These are phyloP conservation scores for Zygaena filipendulae DNA, from an alignment of 2,888 invertebrate species.

Conservation along the genomic window DNA sequence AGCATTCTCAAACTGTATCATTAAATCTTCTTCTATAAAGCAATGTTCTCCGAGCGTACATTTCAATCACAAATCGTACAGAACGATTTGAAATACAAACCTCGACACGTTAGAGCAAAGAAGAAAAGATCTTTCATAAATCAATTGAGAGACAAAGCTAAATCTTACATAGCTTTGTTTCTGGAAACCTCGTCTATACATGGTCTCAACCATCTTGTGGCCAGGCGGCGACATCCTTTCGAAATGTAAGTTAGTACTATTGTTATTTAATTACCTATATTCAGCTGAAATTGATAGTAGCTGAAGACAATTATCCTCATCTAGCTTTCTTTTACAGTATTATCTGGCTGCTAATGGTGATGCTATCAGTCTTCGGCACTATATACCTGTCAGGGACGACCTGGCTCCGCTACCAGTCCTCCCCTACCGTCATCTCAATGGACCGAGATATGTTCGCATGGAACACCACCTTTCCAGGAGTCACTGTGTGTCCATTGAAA, in stretches of 20 bases:
- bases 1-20: background rate
- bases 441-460: constrained; percentile 77
- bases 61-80: constrained; percentile 30
- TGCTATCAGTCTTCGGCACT: constrained; percentile 63
- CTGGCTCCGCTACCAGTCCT: constrained; percentile 74
- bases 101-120: constrained; percentile 2
- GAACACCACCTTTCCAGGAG: constrained; percentile 77
- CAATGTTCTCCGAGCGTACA: constrained; percentile 28
- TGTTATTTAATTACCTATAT: background rate
- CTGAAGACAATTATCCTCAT: too few species aligned
- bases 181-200: constrained; percentile 64
- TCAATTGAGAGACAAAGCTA: constrained; percentile 21
- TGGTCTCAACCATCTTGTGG: constrained; percentile 62
- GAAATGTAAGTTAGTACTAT: constrained; percentile 61
- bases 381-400: constrained; percentile 68
- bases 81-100: constrained; percentile 22
- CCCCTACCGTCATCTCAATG: constrained; percentile 79
- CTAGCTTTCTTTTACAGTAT: constrained; percentile 42
- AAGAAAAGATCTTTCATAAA: constrained; percentile 14
- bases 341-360: constrained; percentile 67
- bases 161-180: constrained; percentile 41
- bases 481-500: constrained; percentile 73
- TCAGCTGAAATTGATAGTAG: too few species aligned
- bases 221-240: constrained; percentile 41
- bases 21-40: too few species aligned